A percentile compares a stretch with the other conserved stretches of the same genome.
These are phyloP conservation scores for Helarctos malayanus DNA, from an alignment of 2,797 vertebrate genomes.

Conservation along the genomic window DNA sequence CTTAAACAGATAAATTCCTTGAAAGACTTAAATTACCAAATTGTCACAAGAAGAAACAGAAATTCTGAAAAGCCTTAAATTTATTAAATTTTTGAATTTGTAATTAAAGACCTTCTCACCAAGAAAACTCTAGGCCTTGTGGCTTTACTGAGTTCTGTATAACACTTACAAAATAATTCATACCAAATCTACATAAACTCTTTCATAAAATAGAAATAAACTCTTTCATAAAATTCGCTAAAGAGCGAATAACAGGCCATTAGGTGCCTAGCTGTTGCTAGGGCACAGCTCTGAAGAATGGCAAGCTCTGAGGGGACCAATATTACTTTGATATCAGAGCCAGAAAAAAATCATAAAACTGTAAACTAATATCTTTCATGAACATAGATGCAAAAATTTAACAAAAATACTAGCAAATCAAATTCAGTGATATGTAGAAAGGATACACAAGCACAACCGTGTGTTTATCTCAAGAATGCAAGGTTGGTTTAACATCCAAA, in stretches of 20 bases:
- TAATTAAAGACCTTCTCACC: background rate
- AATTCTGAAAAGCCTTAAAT: background rate
- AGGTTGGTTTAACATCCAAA: background rate
- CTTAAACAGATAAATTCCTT: background rate
- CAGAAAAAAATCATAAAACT: background rate
- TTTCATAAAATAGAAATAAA: background rate
- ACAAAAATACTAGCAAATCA: conserved; percentile 38
- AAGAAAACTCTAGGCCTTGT: background rate
- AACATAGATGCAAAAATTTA: background rate
- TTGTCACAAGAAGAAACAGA: background rate
- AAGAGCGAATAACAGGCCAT: too few species aligned
- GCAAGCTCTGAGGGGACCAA: background rate
- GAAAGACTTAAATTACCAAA: background rate
- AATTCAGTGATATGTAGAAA: background rate
- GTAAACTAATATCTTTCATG: background rate
- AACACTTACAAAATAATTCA: background rate
- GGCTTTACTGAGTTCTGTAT: background rate
- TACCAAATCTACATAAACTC: background rate
- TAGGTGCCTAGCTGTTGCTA: too few species aligned
- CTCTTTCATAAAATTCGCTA: too few species aligned
- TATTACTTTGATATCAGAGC: background rate
- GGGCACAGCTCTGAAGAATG: background rate
- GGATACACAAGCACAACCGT: background rate
- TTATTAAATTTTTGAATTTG: background rate
- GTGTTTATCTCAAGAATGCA: background rate